Conservation (phyloP, 2,888 invertebrate species). For the Drosophila nr. perissopoda region DNA sequence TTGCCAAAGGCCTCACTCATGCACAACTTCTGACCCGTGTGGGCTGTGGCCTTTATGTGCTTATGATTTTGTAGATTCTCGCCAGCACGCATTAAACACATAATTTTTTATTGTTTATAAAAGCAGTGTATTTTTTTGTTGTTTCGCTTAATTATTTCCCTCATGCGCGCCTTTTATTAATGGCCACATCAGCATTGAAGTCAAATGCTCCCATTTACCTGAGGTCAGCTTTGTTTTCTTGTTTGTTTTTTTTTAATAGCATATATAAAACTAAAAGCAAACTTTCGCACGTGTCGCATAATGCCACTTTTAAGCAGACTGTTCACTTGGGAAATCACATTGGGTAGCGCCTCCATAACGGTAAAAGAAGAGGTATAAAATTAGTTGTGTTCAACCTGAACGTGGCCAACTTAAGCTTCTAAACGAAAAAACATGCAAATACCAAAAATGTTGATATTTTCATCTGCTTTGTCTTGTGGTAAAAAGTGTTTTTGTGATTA, state of each 20-base stretch:
- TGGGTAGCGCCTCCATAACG: not conserved
- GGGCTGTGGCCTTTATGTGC: conserved; percentile 9
- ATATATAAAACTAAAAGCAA: conserved; percentile 20
- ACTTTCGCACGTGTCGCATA: conserved; percentile 47
- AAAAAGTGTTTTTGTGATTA: not conserved
- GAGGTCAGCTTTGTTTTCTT: conserved; percentile 56
- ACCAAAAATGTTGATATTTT: not conserved
- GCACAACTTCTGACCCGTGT: conserved; percentile 28
- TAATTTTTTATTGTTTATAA: conserved; percentile 81
- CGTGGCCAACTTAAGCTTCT: not conserved
- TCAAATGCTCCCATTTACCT: conserved; percentile 19
- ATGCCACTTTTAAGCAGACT: conserved; percentile 2
- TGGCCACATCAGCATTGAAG: conserved; percentile 49
- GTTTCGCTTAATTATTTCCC: conserved; percentile 73
- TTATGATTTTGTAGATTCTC: conserved; percentile 32
- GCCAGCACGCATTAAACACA: conserved; percentile 70
- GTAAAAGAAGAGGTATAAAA: not conserved
- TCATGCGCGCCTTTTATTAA: conserved; percentile 70
- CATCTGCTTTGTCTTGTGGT: not conserved
- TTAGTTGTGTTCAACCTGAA: not conserved
- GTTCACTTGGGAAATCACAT: not conserved
- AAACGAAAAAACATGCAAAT: not conserved
- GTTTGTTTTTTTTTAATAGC: not conserved
- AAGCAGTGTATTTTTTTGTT: conserved; percentile 29
- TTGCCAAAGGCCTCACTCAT: conserved; percentile 34